Base-by-base conservation (phyloP, 2,797 vertebrate species). In the Peromyscus eremicus region DNA sequence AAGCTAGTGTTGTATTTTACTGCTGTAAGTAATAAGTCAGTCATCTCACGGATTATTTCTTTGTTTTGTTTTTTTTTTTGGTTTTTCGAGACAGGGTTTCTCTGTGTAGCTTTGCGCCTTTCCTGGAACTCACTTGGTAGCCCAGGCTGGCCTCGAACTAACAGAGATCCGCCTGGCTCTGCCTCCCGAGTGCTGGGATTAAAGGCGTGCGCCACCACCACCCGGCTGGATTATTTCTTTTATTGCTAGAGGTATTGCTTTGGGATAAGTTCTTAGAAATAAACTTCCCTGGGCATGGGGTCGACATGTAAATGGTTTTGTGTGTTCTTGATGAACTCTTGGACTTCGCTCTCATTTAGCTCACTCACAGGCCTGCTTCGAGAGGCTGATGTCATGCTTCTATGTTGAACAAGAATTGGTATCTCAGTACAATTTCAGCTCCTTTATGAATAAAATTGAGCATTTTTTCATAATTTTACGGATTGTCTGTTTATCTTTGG, bases 11-110 rank as follows among this genome's bases (percentile, higher is more conserved):
- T 43, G 10, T 85, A 17, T 46, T 94, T 92, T 94, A n/a, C 32
- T 92, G 1, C 82, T 71, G 12, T 83, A 43, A 94, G 19, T 85
- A 95, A 60, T 94, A 85, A 81, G n/a, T 83, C 79, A 86, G 66
- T 89, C 77, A 83, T 9, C 17, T 32, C 32, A 13, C 29, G 21
- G 9, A 6, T 82, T 52, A 1, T n/a, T 19, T 70, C 9, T 40
- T 55, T 1, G n/a, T n/a, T n/a, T n/a, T n/a, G n/a, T n/a, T n/a
- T n/a, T n/a, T n/a, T n/a, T n/a, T n/a, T n/a, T n/a, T n/a, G n/a
- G n/a, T n/a, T n/a, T n/a, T n/a, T n/a, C n/a, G n/a, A n/a, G n/a
- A n/a, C n/a, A n/a, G n/a, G n/a, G n/a, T n/a, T n/a, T n/a, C n/a
- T n/a, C n/a, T n/a, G n/a, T n/a, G n/a, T n/a, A n/a, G n/a, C n/a